A percentile compares a stretch with the other conserved stretches of the same genome.
phyloP scores from a whole-genome alignment of 2,888 invertebrate species.

The Barypeithes pellucidus region DNA sequence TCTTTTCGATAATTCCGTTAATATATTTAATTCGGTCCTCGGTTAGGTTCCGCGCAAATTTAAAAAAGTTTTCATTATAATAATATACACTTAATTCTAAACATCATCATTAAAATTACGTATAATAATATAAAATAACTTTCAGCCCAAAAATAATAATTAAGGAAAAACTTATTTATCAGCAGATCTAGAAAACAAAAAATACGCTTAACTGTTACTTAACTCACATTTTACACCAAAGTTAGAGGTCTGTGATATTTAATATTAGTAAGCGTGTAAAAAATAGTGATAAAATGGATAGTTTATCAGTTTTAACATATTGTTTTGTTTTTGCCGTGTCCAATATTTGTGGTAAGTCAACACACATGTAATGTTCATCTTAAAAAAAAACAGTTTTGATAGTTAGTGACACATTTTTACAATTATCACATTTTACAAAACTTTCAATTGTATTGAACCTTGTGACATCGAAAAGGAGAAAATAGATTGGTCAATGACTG shows the following conservation, averaged over 20 bases:
- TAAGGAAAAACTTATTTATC: background rate
- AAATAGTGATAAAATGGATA: background rate
- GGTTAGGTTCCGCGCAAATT: slow-evolving; percentile 6
- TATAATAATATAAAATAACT: background rate
- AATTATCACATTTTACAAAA: too few relatives aligned
- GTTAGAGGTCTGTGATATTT: background rate
- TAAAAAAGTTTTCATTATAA: slow-evolving; percentile 25
- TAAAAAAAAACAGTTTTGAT: too few relatives aligned
- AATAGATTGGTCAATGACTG: too few relatives aligned
- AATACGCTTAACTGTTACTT: background rate
- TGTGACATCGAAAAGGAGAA: too few relatives aligned
- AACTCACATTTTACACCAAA: background rate
- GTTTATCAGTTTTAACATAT: background rate
- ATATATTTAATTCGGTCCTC: slow-evolving; percentile 22
- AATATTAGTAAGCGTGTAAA: background rate
- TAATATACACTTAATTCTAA: background rate
- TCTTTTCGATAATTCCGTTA: slow-evolving; percentile 11
- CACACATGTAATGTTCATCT: background rate
- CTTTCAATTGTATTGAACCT: too few relatives aligned
- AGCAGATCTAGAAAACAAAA: background rate
- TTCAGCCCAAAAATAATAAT: background rate
- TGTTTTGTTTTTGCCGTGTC: background rate
- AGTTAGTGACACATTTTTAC: too few relatives aligned
- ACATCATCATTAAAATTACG: background rate
- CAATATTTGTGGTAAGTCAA: background rate